Base-by-base conservation (phyloP, 2,113 vertebrate genomes). In the Grantiella picta region DNA sequence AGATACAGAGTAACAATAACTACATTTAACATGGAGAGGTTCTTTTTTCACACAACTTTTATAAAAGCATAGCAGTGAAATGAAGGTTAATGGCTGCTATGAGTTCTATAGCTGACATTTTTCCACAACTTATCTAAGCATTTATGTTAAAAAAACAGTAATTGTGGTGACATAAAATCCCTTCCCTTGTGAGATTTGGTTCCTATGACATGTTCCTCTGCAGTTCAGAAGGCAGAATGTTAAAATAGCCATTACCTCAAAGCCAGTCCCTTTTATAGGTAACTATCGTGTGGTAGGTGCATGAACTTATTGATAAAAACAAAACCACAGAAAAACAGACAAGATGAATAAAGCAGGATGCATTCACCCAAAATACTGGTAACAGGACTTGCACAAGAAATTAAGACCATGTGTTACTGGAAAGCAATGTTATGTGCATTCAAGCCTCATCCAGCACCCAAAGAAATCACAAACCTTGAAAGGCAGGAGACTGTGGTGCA, bases 401-500 rank as follows among this genome's bases (percentile, higher is more conserved):
- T 69, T 50, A 86, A 94, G 86, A 94, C 81, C 44, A 50, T 0
- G 47, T 86, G 71, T 38, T 90, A 94, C 66, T 59, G 78, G 82
- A 82, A 94, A 96, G 87, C 86, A 88, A 90, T 36, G 35, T 63
- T 83, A 61, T 82, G 66, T 64, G 72, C 94, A 49, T 60, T 78
- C 78, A 85, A 92, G 79, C 75, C 83, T 94, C 64, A 85, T 61
- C 56, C 82, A 84, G 83, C 78, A 95, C 28, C 27, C 78, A 89
- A 61, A 84, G 47, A 87, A 66, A 85, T 76, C 68, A 98, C 98
- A 69, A 72, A 99, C 99, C 99, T 99, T 99, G 99, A 65, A 98
- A 98, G 68, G 98, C 98, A 38, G 99, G 99, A 88, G 99, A 99
- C 92, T 99, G 99, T 6, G 99, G 99, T 35, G 98, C 97, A 8